phyloP scores from a whole-genome alignment of 1,140 invertebrate species.

The Drosophila biarmipes region DNA sequence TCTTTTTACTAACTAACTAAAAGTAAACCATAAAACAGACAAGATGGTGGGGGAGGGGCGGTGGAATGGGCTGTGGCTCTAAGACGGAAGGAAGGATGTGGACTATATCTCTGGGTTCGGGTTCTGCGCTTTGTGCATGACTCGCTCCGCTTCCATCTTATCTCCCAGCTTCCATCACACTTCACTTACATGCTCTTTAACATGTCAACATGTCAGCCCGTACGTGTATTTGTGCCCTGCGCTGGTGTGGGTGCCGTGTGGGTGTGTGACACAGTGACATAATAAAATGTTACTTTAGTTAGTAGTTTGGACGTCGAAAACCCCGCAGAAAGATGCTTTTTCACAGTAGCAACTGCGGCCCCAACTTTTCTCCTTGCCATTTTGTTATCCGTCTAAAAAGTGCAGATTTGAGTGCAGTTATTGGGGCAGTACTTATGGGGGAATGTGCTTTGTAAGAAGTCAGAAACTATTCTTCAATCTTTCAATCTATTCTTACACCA shows the following conservation, averaged over 20 bases:
- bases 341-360: slow-evolving; percentile 11
- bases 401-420: slow-evolving; percentile 2
- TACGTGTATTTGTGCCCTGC: not conserved
- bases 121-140: slow-evolving; percentile 14
- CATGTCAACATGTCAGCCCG: slow-evolving; percentile 74
- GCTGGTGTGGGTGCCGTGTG: slow-evolving; percentile 12
- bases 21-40: slow-evolving; percentile 74
- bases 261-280: slow-evolving; percentile 74
- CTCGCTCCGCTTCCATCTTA: slow-evolving; percentile 35
- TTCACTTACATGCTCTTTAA: slow-evolving; percentile 81
- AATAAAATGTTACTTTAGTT: slow-evolving; percentile 79
- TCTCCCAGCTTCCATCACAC: slow-evolving; percentile 76
- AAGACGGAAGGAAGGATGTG: slow-evolving; percentile 11
- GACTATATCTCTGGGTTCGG: slow-evolving; percentile 15
- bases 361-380: slow-evolving; percentile 7
- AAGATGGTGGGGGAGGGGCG: slow-evolving; percentile 9
- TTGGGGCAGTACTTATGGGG: not conserved
- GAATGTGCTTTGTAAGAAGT: not conserved
- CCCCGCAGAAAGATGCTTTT: slow-evolving; percentile 37
- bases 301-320: slow-evolving; percentile 56
- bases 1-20: slow-evolving; percentile 76
- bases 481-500: not conserved
- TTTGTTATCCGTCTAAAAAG: slow-evolving; percentile 6
- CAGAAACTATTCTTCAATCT: not conserved
- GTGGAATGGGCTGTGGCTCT: not conserved